A percentile compares a stretch with the other conserved stretches of the same genome.
These are phyloP conservation scores for Thalassaphorura encarpata DNA, from an alignment of 1,140 invertebrate species.

Conservation along the genomic window DNA sequence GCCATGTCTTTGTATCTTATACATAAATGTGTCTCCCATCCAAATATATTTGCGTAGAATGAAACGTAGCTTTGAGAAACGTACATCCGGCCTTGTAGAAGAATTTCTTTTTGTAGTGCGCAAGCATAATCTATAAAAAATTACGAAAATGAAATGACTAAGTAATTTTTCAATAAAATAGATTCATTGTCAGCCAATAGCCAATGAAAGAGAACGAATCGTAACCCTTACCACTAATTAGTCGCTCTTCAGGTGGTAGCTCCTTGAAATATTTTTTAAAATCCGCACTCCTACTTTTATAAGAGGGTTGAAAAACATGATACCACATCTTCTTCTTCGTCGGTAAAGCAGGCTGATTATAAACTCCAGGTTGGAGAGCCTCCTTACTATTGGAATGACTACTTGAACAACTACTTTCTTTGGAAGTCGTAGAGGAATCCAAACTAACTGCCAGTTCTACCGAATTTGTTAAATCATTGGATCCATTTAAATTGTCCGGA, in stretches of 20 bases:
- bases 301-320: conserved; percentile 79
- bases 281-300: conserved; percentile 83
- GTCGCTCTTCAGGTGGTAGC: conserved; percentile 74
- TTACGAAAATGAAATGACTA: conserved; percentile 35
- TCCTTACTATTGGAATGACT: conserved; percentile 2
- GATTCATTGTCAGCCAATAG: background rate
- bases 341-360: conserved; percentile 9
- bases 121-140: conserved; percentile 98
- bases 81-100: conserved; percentile 84
- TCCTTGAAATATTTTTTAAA: conserved; percentile 89
- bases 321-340: conserved; percentile 65
- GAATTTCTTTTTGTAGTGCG: conserved; percentile 86
- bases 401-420: background rate
- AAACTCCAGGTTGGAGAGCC: background rate
- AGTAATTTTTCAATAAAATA: background rate
- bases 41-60: conserved; percentile 91
- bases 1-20: conserved; percentile 80
- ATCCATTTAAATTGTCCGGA: too few species aligned
- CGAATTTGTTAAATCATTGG: too few species aligned
- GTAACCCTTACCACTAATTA: conserved; percentile 72
- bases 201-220: background rate
- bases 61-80: conserved; percentile 87
- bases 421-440: conserved; percentile 6
- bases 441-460: conserved; percentile 3
- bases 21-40: conserved; percentile 65